A percentile compares a stretch with the other conserved stretches of the same genome.
Evolutionary conservation across 2,113 vertebrate genomes (phyloP).

Genomic region (Brachyistius frenatus): DNA sequence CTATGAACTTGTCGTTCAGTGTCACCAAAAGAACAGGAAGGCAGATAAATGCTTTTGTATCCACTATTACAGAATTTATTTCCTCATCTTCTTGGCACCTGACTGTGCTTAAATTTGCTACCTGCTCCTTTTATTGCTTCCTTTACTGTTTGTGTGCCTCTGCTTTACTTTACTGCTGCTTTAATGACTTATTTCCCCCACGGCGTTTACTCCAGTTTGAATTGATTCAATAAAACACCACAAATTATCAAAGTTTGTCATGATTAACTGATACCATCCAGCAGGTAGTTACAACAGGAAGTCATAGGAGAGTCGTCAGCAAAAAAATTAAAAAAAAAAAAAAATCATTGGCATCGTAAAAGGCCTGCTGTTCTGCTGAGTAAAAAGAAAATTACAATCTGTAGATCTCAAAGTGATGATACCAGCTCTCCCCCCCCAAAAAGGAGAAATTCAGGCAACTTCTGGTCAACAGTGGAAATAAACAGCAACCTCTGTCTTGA

Average conservation of each 20-base stretch:
- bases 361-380: neutral
- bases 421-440: neutral
- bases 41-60: conserved; percentile 38
- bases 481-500: neutral
- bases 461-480: conserved; percentile 1
- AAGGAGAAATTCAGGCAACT: neutral
- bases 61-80: neutral
- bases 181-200: neutral
- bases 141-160: conserved; percentile 16
- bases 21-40: conserved; percentile 27
- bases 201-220: conserved; percentile 4
- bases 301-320: neutral
- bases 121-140: conserved; percentile 35
- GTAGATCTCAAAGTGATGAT: neutral
- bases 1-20: conserved; percentile 57
- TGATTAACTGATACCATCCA: conserved; percentile 1
- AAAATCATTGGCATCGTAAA: neutral
- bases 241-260: neutral
- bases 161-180: conserved; percentile 7
- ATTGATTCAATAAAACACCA: conserved; percentile 9
- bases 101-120: conserved; percentile 30
- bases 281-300: conserved; percentile 21
- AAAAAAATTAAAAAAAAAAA: too few relatives aligned
- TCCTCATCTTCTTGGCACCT: conserved; percentile 15
- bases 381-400: too few relatives aligned